Evolutionary conservation across 2,888 invertebrate species (phyloP), one percentile per base, ranked within the genome.

Genomic region (Frankliniella fusca): DNA sequence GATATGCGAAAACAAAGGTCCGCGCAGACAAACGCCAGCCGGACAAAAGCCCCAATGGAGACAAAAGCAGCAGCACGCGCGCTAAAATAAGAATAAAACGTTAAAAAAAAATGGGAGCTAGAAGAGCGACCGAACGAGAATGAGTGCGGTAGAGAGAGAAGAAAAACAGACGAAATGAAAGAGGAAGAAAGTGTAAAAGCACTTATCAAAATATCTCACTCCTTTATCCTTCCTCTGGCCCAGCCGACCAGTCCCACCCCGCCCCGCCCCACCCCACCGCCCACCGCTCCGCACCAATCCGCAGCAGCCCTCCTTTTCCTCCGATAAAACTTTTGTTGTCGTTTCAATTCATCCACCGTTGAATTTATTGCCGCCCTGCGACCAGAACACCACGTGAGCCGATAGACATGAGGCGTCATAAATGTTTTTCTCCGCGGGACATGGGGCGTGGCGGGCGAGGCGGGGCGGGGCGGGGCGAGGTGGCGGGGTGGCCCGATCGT

Each of bases 201-300:
- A 76, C 70, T 76, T 76, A 76, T 76, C 27, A 76, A 76, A 76
- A 76, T 76, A 76, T 76, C 70, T 76, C 70, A 76, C 70, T 76
- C 12, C 70, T 12, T 76, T 23, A 27, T 5, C 8, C 70, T 9
- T 20, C 54, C 20, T 54, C 20, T 15, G 20, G 54, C 15, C 5
- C 12, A 5, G 15, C 54, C 54, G 15, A 2, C 54, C 54, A 2
- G 54, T 15, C 54, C 54, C 54, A 54, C 54, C 54, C 10, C 54
- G 54, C 54, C 54, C 5, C 54, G 54, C 11, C 54, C 54, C 54
- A 12, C 23, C 70, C 27, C 12, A 27, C 70, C 27, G 2, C 70
- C 1, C 27, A 8, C 0, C 54, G 8, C 54, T 18, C 54, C 54
- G 54, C 54, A 11, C 12, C 54, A 18, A 11, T 18, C 54, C 54